Evolutionary conservation across 2,888 invertebrate species (phyloP).

Genomic region (Andrena bicolor): DNA sequence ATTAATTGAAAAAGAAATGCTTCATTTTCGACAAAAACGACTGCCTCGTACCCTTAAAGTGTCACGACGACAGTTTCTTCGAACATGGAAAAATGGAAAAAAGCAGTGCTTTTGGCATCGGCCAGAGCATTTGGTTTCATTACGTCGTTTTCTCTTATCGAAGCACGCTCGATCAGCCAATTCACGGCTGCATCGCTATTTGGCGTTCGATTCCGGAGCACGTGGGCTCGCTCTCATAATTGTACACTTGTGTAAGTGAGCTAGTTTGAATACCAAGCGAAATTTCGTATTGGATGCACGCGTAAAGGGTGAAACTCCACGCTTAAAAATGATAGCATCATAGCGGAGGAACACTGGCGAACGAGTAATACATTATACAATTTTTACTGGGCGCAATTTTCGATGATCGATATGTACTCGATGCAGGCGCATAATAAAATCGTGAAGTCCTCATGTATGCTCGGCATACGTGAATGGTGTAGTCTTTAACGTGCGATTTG

Average conservation of each 20-base stretch:
- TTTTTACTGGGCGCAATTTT: conserved; percentile 18
- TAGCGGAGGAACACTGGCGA: not conserved
- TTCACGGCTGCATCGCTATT: conserved; percentile 19
- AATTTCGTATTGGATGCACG: conserved; percentile 36
- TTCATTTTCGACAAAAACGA: no score
- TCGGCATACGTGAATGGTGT: not conserved
- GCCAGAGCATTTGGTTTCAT: conserved; percentile 41
- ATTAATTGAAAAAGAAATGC: no score
- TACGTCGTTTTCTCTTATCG: conserved; percentile 46
- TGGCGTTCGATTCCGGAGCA: conserved; percentile 24
- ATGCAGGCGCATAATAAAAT: not conserved
- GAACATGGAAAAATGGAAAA: conserved; percentile 1
- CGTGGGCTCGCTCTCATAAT: conserved; percentile 23
- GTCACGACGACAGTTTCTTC: no score
- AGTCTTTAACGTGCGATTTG: not conserved
- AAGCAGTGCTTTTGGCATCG: conserved; percentile 26
- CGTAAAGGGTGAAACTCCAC: conserved; percentile 18
- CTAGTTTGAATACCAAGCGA: conserved; percentile 26
- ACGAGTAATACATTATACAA: conserved; percentile 1
- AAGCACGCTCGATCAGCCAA: conserved; percentile 41
- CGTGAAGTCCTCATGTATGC: not conserved
- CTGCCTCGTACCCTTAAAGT: no score
- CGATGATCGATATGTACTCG: conserved; percentile 29
- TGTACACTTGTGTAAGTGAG: conserved; percentile 13
- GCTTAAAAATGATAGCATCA: conserved; percentile 24